Conservation (phyloP, 2,888 invertebrate genomes). For the Apeira syringaria region DNA sequence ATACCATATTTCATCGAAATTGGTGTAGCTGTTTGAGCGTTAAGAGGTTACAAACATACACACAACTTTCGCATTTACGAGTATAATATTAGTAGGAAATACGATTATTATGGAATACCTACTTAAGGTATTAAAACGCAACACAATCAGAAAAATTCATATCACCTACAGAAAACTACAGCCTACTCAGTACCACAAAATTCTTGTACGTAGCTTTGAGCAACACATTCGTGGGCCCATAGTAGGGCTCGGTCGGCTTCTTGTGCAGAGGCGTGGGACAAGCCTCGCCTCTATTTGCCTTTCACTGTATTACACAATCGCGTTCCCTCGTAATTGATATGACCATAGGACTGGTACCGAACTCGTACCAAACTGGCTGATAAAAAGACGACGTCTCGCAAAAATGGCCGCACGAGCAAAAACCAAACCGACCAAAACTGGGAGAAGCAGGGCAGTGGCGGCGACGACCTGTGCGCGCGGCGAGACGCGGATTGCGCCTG, state of each 20-base stretch:
- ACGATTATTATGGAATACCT: no score
- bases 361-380: conserved; percentile 44
- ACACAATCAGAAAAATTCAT: no score
- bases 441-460: conserved; percentile 27
- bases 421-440: conserved; percentile 54
- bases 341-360: conserved; percentile 44
- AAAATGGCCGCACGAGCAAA: conserved; percentile 55
- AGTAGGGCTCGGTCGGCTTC: conserved; percentile 25
- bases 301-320: conserved; percentile 58
- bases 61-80: no score
- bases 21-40: no score
- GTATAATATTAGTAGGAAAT: no score
- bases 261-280: conserved; percentile 45
- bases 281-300: conserved; percentile 41
- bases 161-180: conserved; percentile 23
- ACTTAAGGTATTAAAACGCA: no score
- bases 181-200: conserved; percentile 22
- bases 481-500: conserved; percentile 8
- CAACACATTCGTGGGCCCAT: conserved; percentile 30
- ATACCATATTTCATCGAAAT: no score
- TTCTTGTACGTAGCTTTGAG: conserved; percentile 34
- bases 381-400: conserved; percentile 43
- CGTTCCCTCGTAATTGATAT: conserved; percentile 67
- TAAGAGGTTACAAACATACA: no score
- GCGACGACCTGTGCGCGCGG: conserved; percentile 3